Evolutionary conservation across 2,113 vertebrate species (phyloP).

Genomic region (Megaleporinus macrocephalus): DNA sequence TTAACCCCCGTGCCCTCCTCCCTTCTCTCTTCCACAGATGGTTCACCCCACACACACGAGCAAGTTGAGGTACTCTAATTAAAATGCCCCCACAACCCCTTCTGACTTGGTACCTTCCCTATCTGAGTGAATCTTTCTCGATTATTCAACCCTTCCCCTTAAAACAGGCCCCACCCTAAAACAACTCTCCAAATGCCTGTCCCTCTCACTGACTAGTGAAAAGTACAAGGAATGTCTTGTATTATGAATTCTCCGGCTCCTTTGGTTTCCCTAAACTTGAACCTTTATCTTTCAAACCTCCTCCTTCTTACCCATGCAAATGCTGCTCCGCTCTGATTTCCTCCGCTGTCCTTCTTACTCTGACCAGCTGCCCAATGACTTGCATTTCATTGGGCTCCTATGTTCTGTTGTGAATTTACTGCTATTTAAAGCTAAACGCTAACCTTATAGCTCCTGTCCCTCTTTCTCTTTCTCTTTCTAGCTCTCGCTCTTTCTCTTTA

Average conservation of each 20-base stretch:
- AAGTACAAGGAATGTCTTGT: constrained; percentile 53
- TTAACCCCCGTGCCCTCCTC: constrained; percentile 73
- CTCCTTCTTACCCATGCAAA: constrained; percentile 42
- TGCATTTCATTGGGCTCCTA: constrained; percentile 73
- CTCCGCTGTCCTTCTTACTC: constrained; percentile 63
- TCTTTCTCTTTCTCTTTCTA: no score
- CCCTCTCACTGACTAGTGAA: constrained; percentile 44
- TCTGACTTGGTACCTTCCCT: constrained; percentile 76
- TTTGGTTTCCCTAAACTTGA: constrained; percentile 49
- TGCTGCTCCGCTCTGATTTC: constrained; percentile 55
- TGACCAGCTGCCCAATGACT: constrained; percentile 69
- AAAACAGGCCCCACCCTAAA: constrained; percentile 35
- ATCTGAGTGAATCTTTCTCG: constrained; percentile 72
- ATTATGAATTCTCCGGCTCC: constrained; percentile 61
- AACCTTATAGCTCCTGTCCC: constrained; percentile 52
- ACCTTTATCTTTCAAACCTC: constrained; percentile 47
- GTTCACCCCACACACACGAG: constrained; percentile 76
- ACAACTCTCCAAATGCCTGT: constrained; percentile 38
- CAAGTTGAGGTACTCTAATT: constrained; percentile 81
- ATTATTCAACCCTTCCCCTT: constrained; percentile 38
- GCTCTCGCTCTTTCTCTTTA: constrained; percentile 43
- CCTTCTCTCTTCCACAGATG: constrained; percentile 83
- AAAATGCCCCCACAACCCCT: constrained; percentile 70
- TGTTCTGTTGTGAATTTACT: constrained; percentile 66
- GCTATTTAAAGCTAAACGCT: constrained; percentile 64